Base-by-base conservation (phyloP, 2,113 vertebrate species). In the Alces alces region DNA sequence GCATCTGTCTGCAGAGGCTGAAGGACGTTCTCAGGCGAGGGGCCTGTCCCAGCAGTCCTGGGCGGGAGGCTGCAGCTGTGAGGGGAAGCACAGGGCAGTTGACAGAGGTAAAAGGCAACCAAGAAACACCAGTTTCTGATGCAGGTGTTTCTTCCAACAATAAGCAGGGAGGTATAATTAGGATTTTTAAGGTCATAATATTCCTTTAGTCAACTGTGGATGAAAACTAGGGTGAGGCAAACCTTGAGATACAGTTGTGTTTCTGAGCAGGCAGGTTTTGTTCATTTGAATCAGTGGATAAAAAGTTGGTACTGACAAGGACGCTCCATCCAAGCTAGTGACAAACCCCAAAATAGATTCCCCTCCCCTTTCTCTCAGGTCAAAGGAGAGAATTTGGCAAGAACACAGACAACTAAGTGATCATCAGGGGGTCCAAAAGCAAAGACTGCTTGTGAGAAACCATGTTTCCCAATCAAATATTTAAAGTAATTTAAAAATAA, bases 201-300 rank as follows among this genome's bases (percentile, higher is more conserved):
- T 83, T 95, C 54, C n/a, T 95, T 89, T 95, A 78, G 36, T n/a
- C 30, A 97, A 61, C 39, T 64, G 1, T 19, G 30, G 84, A 43
- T 95, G 55, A 95, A 96, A 97, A 86, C 7, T 73, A 27, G 28
- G 50, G 64, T 3, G 45, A 16, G 16, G 13, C 39, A 43, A 58
- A 96, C 25, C 23, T n/a, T 78, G 25, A 94, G 89, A 33, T 86
- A 86, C 36, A 94, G 25, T 92, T 95, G 96, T 95, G 86, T 98
- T 97, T 95, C 88, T 92, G 78, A 93, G 25, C 36, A 30, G 30
- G 90, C 28, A 94, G 43, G 55, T 36, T 17, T 93, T 96, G 3
- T 92, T 98, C 47, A 43, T 96, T 96, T 96, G 58, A 95, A 45
- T 97, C 97, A 97, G 23, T 12, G 78, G 55, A 27, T 97, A 94